phyloP scores from a whole-genome alignment of 1,140 invertebrate genomes.

The Dendrolimus kikuchii region DNA sequence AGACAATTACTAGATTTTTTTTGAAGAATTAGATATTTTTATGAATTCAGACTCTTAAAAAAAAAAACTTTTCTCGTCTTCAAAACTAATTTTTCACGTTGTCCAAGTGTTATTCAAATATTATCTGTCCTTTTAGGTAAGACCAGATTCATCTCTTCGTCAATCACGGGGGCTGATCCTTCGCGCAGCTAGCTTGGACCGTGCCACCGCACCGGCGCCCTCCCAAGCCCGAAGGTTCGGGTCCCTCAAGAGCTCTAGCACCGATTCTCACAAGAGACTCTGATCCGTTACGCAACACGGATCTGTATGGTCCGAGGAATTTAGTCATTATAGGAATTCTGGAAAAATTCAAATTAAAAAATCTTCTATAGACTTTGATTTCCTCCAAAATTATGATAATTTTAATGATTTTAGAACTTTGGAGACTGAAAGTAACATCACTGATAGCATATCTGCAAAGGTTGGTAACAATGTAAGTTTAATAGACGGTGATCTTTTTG shows the following conservation, averaged over 20 bases:
- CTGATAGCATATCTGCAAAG: no score
- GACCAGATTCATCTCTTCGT: constrained; percentile 31
- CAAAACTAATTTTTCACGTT: no score
- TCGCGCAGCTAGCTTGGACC: constrained; percentile 60
- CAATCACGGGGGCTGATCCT: constrained; percentile 59
- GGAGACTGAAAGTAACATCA: no score
- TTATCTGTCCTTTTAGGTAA: constrained; percentile 22
- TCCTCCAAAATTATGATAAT: no score
- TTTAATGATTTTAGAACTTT: no score
- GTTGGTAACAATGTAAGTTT: no score
- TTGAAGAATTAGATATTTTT: neutral
- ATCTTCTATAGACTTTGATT: no score
- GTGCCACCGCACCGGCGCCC: constrained; percentile 30
- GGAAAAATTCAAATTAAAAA: no score
- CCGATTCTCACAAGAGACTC: constrained; percentile 51
- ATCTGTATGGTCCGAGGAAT: constrained; percentile 4
- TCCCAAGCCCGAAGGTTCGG: constrained; percentile 33
- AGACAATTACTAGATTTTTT: neutral
- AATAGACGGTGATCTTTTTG: no score
- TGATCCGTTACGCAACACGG: constrained; percentile 40
- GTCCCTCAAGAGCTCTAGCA: constrained; percentile 47
- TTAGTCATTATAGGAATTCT: no score
- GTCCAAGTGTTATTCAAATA: no score
- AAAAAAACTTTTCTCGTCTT: no score
- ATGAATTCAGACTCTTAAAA: neutral